phyloP scores from a whole-genome alignment of 2,797 vertebrate genomes.

The Macropus fuliginosus region DNA sequence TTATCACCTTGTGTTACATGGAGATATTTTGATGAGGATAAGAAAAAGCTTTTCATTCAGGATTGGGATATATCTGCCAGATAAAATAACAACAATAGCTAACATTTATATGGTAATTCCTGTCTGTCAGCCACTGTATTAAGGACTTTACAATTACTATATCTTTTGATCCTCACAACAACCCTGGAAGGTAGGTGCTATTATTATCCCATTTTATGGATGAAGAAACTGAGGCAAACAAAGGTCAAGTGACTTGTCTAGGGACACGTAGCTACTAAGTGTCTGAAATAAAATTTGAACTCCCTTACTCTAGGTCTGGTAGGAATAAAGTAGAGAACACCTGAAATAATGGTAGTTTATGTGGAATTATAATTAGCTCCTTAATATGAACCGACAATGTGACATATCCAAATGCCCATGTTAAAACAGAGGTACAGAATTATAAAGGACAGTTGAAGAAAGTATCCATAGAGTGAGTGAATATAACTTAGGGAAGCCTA shows the following conservation, averaged over 20 bases:
- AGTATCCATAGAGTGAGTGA: not conserved
- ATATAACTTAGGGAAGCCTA: not conserved
- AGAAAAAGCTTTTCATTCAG: not conserved
- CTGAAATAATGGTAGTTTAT: not conserved
- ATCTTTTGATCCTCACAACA: not conserved
- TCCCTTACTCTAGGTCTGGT: not conserved
- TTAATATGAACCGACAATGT: not conserved
- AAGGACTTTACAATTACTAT: not conserved
- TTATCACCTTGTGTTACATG: not conserved
- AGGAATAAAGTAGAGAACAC: not conserved
- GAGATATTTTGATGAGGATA: not conserved
- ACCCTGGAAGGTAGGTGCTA: not conserved
- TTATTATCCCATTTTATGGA: not conserved
- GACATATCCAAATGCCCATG: not conserved
- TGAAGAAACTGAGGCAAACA: not conserved
- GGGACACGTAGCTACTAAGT: not conserved
- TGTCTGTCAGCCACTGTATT: not conserved
- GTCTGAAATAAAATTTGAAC: not conserved
- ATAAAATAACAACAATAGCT: not conserved
- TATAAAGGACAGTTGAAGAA: not conserved
- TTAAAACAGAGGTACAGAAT: not conserved
- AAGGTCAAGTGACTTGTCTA: not conserved
- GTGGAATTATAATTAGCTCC: not conserved
- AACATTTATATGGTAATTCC: not conserved
- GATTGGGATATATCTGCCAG: not conserved